Conservation (phyloP, 2,113 vertebrate species). For the Todiramphus saurophagus region DNA sequence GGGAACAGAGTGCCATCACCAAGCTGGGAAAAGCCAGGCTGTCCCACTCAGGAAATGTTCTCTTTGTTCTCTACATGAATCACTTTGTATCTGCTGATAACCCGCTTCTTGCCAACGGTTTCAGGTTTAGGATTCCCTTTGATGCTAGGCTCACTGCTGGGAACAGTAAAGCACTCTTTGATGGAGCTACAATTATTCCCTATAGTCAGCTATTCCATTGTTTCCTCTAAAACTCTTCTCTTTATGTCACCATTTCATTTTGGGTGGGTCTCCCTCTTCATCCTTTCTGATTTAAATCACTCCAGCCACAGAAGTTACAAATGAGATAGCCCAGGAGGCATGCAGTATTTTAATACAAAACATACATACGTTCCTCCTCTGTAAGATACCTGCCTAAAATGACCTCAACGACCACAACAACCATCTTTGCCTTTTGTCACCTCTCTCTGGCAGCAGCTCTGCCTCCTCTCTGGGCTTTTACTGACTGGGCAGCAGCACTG, state of each 20-base stretch:
- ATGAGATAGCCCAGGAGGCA: neutral
- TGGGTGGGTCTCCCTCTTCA: neutral
- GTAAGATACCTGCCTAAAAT: neutral
- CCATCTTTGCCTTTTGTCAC: neutral
- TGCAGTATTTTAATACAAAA: neutral
- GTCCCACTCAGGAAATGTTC: neutral
- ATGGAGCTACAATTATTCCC: constrained; percentile 8
- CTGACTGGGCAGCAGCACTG: neutral
- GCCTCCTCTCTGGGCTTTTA: neutral
- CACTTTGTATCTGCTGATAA: constrained; percentile 45
- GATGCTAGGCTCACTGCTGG: constrained; percentile 34
- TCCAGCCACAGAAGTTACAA: neutral
- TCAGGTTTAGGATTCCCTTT: constrained; percentile 46
- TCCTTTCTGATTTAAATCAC: neutral
- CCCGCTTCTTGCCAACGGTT: constrained; percentile 13
- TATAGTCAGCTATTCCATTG: constrained; percentile 10
- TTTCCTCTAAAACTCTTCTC: neutral
- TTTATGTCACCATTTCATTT: neutral
- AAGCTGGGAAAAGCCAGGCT: neutral
- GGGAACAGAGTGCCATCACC: neutral
- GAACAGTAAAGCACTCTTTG: constrained; percentile 46
- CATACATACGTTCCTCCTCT: neutral
- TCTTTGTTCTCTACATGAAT: constrained; percentile 16
- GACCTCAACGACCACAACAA: fast-evolving
- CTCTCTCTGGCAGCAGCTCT: neutral